Percentiles rank a stretch among this genome's conserved stretches.
These are phyloP conservation scores for Sylvilagus floridanus DNA, from an alignment of 2,797 vertebrate species.

Conservation along the genomic window DNA sequence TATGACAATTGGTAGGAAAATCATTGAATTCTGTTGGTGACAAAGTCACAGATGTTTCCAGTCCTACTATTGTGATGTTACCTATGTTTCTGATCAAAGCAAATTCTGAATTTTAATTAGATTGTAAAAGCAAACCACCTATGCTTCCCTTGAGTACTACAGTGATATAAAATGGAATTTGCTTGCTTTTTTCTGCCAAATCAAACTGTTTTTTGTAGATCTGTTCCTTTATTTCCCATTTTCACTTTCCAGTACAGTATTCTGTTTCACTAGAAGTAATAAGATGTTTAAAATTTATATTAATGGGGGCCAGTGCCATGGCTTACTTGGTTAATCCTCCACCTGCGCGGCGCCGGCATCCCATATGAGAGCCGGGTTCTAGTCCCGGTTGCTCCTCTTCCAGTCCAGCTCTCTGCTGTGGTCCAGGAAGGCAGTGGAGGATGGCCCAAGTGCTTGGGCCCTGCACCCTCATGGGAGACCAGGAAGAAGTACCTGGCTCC, in stretches of 20 bases:
- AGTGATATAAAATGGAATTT: not conserved
- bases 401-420: too few species aligned
- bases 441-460: too few species aligned
- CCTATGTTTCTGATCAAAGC: not conserved
- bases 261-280: not conserved
- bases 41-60: not conserved
- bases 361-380: too few species aligned
- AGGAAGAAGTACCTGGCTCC: too few species aligned
- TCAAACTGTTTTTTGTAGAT: not conserved
- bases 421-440: too few species aligned
- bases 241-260: not conserved
- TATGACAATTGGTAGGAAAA: not conserved
- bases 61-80: not conserved
- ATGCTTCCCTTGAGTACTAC: not conserved
- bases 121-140: not conserved
- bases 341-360: too few species aligned
- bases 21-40: not conserved
- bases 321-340: too few species aligned
- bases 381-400: too few species aligned
- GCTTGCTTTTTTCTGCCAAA: not conserved
- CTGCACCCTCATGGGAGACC: too few species aligned
- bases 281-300: not conserved
- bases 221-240: not conserved
- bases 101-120: slow-evolving; percentile 3
- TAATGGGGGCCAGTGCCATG: too few species aligned